Conservation (phyloP, 2,888 invertebrate genomes). For the Himalopsyche anomala region DNA sequence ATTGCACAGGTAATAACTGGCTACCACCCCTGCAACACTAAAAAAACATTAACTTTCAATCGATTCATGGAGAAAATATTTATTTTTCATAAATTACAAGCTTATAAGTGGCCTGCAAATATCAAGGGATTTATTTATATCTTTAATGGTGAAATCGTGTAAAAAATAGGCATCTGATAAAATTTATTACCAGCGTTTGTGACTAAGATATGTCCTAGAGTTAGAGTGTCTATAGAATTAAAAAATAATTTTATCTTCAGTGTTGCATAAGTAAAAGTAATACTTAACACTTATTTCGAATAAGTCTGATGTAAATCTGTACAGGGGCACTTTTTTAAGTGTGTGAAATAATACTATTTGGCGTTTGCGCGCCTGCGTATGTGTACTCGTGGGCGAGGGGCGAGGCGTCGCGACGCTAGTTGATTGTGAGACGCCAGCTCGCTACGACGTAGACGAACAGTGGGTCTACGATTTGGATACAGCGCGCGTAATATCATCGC, state of each 20-base stretch:
- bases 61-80: too few relatives aligned
- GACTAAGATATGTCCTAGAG: too few relatives aligned
- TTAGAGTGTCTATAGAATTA: too few relatives aligned
- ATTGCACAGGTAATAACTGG: too few relatives aligned
- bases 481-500: constrained; percentile 60
- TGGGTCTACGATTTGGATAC: constrained; percentile 50
- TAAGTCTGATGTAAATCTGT: constrained; percentile 54
- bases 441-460: constrained; percentile 49
- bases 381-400: constrained; percentile 68
- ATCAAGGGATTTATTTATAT: too few relatives aligned
- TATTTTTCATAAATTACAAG: too few relatives aligned
- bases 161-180: too few relatives aligned
- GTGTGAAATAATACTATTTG: constrained; percentile 13
- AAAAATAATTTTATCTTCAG: neutral
- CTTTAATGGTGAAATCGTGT: too few relatives aligned
- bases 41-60: too few relatives aligned
- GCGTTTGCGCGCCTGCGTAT: constrained; percentile 66
- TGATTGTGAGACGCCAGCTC: constrained; percentile 67
- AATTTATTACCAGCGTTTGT: too few relatives aligned
- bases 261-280: constrained; percentile 36
- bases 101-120: too few relatives aligned
- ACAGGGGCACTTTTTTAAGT: constrained; percentile 57
- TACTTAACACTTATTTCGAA: constrained; percentile 57
- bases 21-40: too few relatives aligned
- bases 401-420: constrained; percentile 71